These are phyloP conservation scores for Crocodylus rhombifer DNA, from an alignment of 2,797 vertebrate species.

Conservation along the genomic window DNA sequence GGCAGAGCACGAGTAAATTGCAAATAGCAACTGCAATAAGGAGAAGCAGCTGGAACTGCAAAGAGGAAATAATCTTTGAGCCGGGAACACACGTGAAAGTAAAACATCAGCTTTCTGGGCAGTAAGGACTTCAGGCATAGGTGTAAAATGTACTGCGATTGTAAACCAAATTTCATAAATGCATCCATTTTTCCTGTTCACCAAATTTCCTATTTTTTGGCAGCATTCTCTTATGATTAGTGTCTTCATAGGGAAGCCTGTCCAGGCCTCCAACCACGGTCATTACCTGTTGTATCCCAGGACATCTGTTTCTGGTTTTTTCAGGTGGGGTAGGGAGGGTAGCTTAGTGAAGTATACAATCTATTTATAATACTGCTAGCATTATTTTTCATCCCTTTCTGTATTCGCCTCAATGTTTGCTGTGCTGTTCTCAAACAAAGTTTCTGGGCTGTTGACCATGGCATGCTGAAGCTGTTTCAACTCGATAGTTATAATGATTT, in stretches of 20 bases:
- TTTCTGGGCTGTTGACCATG: neutral
- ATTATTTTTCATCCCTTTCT: neutral
- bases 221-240: neutral
- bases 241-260: neutral
- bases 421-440: neutral
- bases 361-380: neutral
- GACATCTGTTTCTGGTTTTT: neutral
- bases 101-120: neutral
- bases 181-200: too few relatives aligned
- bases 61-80: neutral
- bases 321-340: fast-evolving
- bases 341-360: neutral
- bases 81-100: fast-evolving
- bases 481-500: neutral
- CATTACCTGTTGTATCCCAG: fast-evolving
- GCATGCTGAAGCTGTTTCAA: neutral
- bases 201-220: too few relatives aligned
- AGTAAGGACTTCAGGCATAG: neutral
- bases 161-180: neutral
- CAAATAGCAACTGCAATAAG: neutral
- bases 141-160: fast-evolving
- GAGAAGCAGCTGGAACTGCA: fast-evolving
- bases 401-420: neutral
- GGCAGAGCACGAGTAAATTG: neutral
- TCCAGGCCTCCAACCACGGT: neutral